Conservation (phyloP, 2,113 vertebrate species). For the Datnioides undecimradiatus region DNA sequence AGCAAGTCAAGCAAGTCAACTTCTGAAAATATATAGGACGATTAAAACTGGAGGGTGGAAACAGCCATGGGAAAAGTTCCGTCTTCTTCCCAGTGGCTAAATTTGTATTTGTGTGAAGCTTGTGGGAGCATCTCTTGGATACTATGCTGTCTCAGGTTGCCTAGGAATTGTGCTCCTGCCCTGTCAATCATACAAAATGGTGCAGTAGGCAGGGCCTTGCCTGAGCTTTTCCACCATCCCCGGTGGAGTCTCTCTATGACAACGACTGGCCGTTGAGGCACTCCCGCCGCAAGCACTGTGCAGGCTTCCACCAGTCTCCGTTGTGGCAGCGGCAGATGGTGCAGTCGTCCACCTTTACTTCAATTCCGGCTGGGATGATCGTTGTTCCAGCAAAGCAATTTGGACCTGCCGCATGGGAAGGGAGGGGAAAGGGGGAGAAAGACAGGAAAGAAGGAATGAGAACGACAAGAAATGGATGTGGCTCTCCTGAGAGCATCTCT, state of each 20-base stretch:
- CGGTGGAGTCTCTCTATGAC: slow-evolving; percentile 85
- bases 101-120: slow-evolving; percentile 61
- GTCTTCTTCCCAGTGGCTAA: slow-evolving; percentile 54
- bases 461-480: slow-evolving; percentile 70
- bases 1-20: slow-evolving; percentile 77
- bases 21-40: slow-evolving; percentile 74
- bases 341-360: slow-evolving; percentile 99
- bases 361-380: slow-evolving; percentile 98
- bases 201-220: slow-evolving; percentile 74
- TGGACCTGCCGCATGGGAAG: slow-evolving; percentile 89
- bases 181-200: slow-evolving; percentile 75
- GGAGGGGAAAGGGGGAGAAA: slow-evolving; percentile 25
- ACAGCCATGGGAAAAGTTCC: slow-evolving; percentile 61
- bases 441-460: slow-evolving; percentile 65
- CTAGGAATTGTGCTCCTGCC: slow-evolving; percentile 83
- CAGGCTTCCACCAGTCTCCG: slow-evolving; percentile 99
- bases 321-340: slow-evolving; percentile 99
- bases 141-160: slow-evolving; percentile 70
- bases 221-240: slow-evolving; percentile 65
- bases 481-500: slow-evolving; percentile 71
- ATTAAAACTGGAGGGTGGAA: slow-evolving; percentile 66
- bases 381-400: slow-evolving; percentile 99
- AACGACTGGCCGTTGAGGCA: slow-evolving; percentile 96
- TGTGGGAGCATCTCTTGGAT: slow-evolving; percentile 46
- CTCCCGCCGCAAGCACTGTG: slow-evolving; percentile 96